A percentile compares a stretch with the other conserved stretches of the same genome.
These are phyloP conservation scores for Tetragonula carbonaria DNA, from an alignment of 2,888 invertebrate genomes.

Conservation along the genomic window DNA sequence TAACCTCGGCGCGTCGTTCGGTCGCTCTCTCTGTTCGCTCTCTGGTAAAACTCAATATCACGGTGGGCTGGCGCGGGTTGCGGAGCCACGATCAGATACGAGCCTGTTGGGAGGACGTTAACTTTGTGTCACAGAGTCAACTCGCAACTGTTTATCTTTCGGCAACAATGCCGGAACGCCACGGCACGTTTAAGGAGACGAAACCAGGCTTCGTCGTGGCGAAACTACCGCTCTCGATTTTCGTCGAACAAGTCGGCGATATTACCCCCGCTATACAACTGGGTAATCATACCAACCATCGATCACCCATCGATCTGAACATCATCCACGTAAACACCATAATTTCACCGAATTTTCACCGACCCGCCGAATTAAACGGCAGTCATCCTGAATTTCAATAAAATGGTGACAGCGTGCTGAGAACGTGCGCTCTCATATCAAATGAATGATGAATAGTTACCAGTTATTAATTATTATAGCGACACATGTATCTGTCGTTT, in stretches of 20 bases:
- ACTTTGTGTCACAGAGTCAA: slow-evolving; percentile 40
- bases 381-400: background rate
- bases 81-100: slow-evolving; percentile 57
- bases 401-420: background rate
- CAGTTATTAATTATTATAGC: too few relatives aligned
- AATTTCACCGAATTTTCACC: background rate
- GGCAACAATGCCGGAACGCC: slow-evolving; percentile 38
- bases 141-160: slow-evolving; percentile 54
- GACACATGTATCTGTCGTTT: too few relatives aligned
- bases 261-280: too few relatives aligned
- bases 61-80: slow-evolving; percentile 32
- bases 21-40: slow-evolving; percentile 21
- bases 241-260: slow-evolving; percentile 23
- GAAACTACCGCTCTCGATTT: slow-evolving; percentile 2
- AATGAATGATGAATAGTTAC: too few relatives aligned
- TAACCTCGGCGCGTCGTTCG: slow-evolving; percentile 44
- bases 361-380: background rate
- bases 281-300: background rate
- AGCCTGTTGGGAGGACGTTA: slow-evolving; percentile 33
- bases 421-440: too few relatives aligned
- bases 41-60: slow-evolving; percentile 65
- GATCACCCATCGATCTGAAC: background rate
- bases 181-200: slow-evolving; percentile 42
- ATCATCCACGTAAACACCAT: background rate
- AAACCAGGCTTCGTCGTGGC: slow-evolving; percentile 9